Base-by-base conservation (phyloP, 2,888 invertebrate species). In the Theodoxus fluviatilis region DNA sequence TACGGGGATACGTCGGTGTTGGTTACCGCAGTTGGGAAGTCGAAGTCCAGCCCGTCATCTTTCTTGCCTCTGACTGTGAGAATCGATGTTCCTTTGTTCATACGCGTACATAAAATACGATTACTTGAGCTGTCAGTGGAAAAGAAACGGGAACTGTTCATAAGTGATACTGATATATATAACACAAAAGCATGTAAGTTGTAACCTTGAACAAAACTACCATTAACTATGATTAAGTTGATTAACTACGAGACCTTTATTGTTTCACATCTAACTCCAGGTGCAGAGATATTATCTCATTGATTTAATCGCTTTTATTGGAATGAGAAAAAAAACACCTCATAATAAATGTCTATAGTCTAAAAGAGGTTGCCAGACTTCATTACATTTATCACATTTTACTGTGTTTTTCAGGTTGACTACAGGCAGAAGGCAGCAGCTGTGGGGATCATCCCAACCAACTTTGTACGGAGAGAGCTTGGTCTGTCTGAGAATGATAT, bases 361-460 rank as follows among this genome's bases (percentile, higher is more conserved):
- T n/a, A n/a, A n/a, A n/a, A n/a, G n/a, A n/a, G n/a, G n/a, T n/a
- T n/a, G n/a, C n/a, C n/a, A n/a, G n/a, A n/a, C n/a, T n/a, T n/a
- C 31, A 57, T 22, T 12, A n/a, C 22, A 35, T 35, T 63, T n/a
- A n/a, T n/a, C n/a, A n/a, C n/a, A n/a, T n/a, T n/a, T n/a, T n/a
- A n/a, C n/a, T n/a, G n/a, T n/a, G n/a, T n/a, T n/a, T n/a, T 67
- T 9, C 68, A 86, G 85, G 90, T 99, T 0, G 98, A 99, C 84
- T 99, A 95, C 83, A 90, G 95, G 59, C 94, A 97, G 81, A 98
- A 98, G 87, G 94, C 96, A 1, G 95, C 98, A 0, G 98, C 98
- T 0, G 95, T 96, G 7, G 98, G 98, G 1, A 90, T 98, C 71
- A 99, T 99, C 83, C 99, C 99, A 0, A 97, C 94, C 15, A 99